Evolutionary conservation across 2,888 invertebrate species (phyloP).

Genomic region (Noctua fimbriata): DNA sequence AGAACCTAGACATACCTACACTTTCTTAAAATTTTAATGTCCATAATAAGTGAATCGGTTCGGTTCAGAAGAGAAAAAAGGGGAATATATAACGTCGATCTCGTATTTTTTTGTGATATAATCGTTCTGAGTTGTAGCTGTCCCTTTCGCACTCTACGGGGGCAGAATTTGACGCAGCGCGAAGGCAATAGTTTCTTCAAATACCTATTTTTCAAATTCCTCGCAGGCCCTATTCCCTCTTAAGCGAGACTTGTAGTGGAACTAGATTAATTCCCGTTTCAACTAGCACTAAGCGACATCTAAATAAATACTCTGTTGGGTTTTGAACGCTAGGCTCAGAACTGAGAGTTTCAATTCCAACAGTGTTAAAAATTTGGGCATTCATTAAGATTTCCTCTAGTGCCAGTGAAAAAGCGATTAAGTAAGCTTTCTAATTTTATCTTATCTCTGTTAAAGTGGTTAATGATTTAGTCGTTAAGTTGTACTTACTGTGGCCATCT

Average conservation of each 20-base stretch:
- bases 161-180: no score
- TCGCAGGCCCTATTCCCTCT: no score
- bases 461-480: slow-evolving; percentile 50
- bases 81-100: no score
- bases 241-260: slow-evolving; percentile 1
- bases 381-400: background rate
- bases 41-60: no score
- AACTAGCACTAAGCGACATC: background rate
- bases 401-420: slow-evolving; percentile 5
- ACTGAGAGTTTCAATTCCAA: background rate
- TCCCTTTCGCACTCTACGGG: no score
- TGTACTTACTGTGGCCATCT: slow-evolving; percentile 31
- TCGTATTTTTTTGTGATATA: no score
- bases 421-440: slow-evolving; percentile 36
- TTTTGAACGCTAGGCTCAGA: background rate
- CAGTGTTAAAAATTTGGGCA: background rate
- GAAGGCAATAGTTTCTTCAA: no score
- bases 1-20: no score
- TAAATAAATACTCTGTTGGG: background rate
- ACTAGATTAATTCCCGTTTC: slow-evolving; percentile 29
- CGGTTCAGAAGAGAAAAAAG: no score
- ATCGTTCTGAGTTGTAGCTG: no score
- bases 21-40: no score
- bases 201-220: no score
- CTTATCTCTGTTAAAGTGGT: slow-evolving; percentile 47